A percentile compares a stretch with the other conserved stretches of the same genome.
Evolutionary conservation across 2,888 invertebrate genomes (phyloP).

Genomic region (Pterostichus niger): DNA sequence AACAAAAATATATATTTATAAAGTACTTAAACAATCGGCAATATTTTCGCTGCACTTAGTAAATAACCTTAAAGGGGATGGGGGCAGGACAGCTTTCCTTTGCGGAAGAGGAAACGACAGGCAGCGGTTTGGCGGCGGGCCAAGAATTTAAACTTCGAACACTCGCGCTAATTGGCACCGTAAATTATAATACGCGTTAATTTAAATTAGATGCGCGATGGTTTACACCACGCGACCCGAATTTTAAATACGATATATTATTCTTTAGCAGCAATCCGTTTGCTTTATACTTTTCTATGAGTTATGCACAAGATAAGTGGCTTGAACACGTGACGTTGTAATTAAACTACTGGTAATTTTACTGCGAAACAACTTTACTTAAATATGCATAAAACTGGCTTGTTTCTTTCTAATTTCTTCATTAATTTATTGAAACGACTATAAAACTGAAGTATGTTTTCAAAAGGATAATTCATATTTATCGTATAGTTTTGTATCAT

Average conservation of each 20-base stretch:
- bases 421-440: background rate
- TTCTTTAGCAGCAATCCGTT: conserved; percentile 51
- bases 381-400: background rate
- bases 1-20: no score
- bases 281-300: conserved; percentile 44
- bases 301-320: conserved; percentile 37
- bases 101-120: conserved; percentile 41
- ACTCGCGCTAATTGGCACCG: conserved; percentile 63
- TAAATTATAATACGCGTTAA: conserved; percentile 65
- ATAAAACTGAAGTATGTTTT: no score
- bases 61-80: conserved; percentile 21
- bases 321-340: conserved; percentile 38
- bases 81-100: conserved; percentile 20
- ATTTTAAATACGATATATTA: conserved; percentile 61
- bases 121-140: conserved; percentile 59
- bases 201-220: conserved; percentile 64
- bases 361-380: background rate
- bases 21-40: no score
- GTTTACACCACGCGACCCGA: conserved; percentile 58
- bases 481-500: no score
- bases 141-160: conserved; percentile 64
- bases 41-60: background rate
- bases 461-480: no score
- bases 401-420: background rate
- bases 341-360: conserved; percentile 33